Evolutionary conservation across 2,113 vertebrate genomes (phyloP), one percentile per base, ranked within the genome.

Genomic region (Tachycineta bicolor): DNA sequence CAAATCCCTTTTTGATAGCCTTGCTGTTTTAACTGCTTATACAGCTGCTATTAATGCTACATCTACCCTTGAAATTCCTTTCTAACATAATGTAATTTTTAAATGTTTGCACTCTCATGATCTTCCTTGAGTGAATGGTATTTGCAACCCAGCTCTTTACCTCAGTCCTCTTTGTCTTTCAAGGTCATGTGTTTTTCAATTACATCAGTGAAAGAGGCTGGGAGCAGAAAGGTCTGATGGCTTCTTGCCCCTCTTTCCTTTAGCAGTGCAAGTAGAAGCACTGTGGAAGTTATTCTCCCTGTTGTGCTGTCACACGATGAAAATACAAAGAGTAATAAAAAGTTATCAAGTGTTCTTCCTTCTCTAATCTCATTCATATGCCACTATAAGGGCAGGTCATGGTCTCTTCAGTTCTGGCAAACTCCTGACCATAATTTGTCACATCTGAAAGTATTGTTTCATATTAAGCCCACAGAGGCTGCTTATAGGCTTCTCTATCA

Each of bases 41-140:
- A 58, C 62, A 90, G 46, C 73, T 94, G 52, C 49, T 90, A 65
- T 87, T 95, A 92, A 81, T 79, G 46, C 10, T 81, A 58, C 50
- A 58, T 24, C 18, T 94, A 79, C 70, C 69, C 91, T 92, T 52
- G 65, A 92, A 93, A 92, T 64, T 81, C 33, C 60, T 89, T 95
- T 82, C 69, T 83, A 92, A 78, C 2, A 4, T 69, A 93, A 83
- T 69, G 33, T 9, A 69, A 31, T 89, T 93, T 91, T 90, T 41
- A 83, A 90, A 90, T 58, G 11, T 67, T 81, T 94, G 60, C 73
- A 75, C 29, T 67, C 29, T 78, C 43, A 7, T 56, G 26, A 53
- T 80, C 47, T 73, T 76, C 28, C 13, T 87, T 70, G 69, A 47
- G 43, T 85, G 41, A 83, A 77, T 17, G 21, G 26, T 70, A 33